Evolutionary conservation across 2,113 vertebrate species (phyloP).

Genomic region (Hepsetus odoe): DNA sequence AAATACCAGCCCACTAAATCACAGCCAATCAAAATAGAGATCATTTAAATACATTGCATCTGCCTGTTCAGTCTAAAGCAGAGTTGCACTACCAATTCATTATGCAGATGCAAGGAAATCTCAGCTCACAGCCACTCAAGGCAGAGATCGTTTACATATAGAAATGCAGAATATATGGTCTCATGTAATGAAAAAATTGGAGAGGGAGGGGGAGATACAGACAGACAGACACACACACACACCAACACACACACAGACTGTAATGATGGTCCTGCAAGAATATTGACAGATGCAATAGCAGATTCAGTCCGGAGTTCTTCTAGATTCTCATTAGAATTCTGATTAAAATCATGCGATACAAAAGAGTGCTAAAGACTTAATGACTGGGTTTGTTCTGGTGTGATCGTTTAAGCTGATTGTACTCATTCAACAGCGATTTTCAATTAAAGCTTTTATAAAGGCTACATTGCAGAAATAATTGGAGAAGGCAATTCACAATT

Average conservation of each 20-base stretch:
- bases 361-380: constrained; percentile 39
- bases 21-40: too few species aligned
- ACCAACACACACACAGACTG: too few species aligned
- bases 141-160: too few species aligned
- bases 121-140: too few species aligned
- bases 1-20: too few species aligned
- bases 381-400: constrained; percentile 18
- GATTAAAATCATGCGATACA: constrained; percentile 36
- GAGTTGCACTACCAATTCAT: too few species aligned
- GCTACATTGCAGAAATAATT: constrained; percentile 8
- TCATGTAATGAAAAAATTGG: too few species aligned
- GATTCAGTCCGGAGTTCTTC: not conserved
- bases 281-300: not conserved
- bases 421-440: constrained; percentile 39
- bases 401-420: constrained; percentile 44
- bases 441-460: constrained; percentile 45
- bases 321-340: constrained; percentile 2
- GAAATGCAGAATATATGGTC: too few species aligned
- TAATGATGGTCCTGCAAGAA: constrained; percentile 22
- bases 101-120: too few species aligned
- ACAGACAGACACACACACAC: too few species aligned
- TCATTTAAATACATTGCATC: too few species aligned
- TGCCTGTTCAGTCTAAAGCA: too few species aligned
- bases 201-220: not conserved
- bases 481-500: constrained; percentile 17